Evolutionary conservation across 2,113 vertebrate genomes (phyloP).

Genomic region (Channa argus): DNA sequence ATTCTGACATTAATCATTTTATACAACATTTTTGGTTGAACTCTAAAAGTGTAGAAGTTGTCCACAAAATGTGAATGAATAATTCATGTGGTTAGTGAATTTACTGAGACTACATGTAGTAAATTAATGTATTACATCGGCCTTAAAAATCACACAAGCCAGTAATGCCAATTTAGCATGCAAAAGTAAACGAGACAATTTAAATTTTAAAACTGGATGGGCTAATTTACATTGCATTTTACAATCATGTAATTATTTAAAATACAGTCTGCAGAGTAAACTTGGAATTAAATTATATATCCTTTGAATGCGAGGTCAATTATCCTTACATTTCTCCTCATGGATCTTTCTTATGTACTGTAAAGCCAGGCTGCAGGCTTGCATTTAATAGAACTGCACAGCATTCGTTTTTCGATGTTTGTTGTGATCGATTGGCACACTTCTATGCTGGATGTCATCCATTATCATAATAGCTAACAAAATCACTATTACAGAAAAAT

Average conservation of each 20-base stretch:
- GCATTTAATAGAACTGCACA: conserved; percentile 45
- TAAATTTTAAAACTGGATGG: not conserved
- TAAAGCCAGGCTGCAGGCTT: conserved; percentile 38
- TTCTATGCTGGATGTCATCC: conserved; percentile 56
- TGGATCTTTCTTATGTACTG: conserved; percentile 22
- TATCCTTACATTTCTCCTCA: conserved; percentile 18
- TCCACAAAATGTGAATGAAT: conserved; percentile 25
- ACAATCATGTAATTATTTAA: conserved; percentile 1
- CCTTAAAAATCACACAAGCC: not conserved
- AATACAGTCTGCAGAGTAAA: not conserved
- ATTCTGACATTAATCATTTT: not conserved
- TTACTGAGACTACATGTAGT: not conserved
- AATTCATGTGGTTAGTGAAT: conserved; percentile 11
- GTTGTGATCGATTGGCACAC: conserved; percentile 60
- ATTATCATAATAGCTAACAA: conserved; percentile 65
- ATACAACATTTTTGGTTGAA: not conserved
- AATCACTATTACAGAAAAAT: conserved; percentile 66
- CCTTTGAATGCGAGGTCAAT: conserved; percentile 27
- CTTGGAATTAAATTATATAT: conserved; percentile 12
- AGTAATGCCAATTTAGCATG: not conserved
- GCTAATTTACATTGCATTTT: not conserved
- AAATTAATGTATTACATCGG: not conserved
- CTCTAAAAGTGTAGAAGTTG: not conserved
- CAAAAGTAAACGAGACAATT: conserved; percentile 1
- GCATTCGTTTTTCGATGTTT: conserved; percentile 42